Evolutionary conservation across 1,140 invertebrate species (phyloP).

Genomic region (Drosophila sp.): DNA sequence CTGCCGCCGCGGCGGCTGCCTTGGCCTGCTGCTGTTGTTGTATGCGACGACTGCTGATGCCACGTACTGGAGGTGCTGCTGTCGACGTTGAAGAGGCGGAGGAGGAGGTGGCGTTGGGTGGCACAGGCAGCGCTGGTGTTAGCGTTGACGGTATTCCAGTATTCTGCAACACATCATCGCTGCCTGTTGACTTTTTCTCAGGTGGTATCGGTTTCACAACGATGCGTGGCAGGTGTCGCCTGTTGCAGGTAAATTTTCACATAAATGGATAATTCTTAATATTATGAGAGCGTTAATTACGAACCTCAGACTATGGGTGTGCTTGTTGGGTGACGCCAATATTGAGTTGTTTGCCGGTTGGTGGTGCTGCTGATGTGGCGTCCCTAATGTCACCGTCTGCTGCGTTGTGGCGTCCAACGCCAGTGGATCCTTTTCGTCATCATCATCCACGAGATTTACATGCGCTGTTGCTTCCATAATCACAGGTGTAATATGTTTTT

Average conservation of each 20-base stretch:
- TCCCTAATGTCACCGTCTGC: conserved; percentile 29
- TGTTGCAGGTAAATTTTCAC: conserved; percentile 10
- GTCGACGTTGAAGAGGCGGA: conserved; percentile 16
- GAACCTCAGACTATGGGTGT: conserved; percentile 79
- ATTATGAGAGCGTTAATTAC: background rate
- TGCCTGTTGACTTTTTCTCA: conserved; percentile 73
- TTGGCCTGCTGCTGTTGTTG: conserved; percentile 80
- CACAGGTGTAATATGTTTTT: conserved; percentile 50
- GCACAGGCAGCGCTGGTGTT: conserved; percentile 18
- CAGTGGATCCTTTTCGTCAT: conserved; percentile 81
- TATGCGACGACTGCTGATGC: conserved; percentile 77
- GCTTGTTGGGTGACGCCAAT: conserved; percentile 66
- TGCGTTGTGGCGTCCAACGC: conserved; percentile 62
- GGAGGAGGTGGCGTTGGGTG: conserved; percentile 12
- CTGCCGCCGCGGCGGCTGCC: conserved; percentile 67
- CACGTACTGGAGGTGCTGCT: conserved; percentile 53
- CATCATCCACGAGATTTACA: conserved; percentile 80
- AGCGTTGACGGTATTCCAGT: conserved; percentile 16
- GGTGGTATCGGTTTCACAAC: conserved; percentile 83
- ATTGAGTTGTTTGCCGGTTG: conserved; percentile 16
- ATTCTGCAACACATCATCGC: conserved; percentile 48
- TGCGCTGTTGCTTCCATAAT: conserved; percentile 75
- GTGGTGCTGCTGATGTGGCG: conserved; percentile 30
- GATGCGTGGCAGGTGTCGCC: conserved; percentile 83
- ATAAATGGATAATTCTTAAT: background rate